phyloP scores from a whole-genome alignment of 2,888 invertebrate genomes.

The Hetaerina titia region DNA sequence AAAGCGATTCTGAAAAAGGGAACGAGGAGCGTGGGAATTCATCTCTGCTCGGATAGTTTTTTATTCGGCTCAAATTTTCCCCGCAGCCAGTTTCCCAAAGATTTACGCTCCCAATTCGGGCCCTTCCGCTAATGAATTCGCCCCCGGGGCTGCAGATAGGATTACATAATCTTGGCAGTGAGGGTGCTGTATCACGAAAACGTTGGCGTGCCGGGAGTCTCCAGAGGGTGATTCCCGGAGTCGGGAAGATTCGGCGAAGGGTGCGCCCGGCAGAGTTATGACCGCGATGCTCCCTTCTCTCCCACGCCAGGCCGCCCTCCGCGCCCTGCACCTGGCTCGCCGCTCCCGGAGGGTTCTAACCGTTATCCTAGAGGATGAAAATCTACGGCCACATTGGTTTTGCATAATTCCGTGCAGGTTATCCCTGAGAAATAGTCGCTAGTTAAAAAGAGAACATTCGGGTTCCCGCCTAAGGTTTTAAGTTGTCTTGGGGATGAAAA shows the following conservation, averaged over 20 bases:
- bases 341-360: conserved; percentile 2
- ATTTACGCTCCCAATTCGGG: not conserved
- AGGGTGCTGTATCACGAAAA: conserved; percentile 51
- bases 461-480: not conserved
- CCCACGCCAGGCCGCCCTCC: not conserved
- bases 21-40: not conserved
- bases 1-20: not conserved
- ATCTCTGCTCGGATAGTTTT: not conserved
- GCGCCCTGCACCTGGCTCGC: not conserved
- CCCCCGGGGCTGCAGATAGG: conserved; percentile 59
- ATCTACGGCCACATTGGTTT: conserved; percentile 56
- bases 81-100: not conserved
- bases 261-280: conserved; percentile 52
- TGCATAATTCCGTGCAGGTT: conserved; percentile 40
- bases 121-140: conserved; percentile 54
- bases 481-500: not conserved
- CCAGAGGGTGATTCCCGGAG: conserved; percentile 60
- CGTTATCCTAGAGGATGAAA: conserved; percentile 51
- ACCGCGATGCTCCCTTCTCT: not conserved
- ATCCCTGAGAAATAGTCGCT: conserved; percentile 27
- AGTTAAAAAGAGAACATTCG: not conserved
- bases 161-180: conserved; percentile 54
- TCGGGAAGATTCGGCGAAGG: conserved; percentile 56
- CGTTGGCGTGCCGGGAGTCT: conserved; percentile 49
- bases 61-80: not conserved